Conservation (phyloP, 1,140 invertebrate genomes). For the Probaryconus sp. region DNA sequence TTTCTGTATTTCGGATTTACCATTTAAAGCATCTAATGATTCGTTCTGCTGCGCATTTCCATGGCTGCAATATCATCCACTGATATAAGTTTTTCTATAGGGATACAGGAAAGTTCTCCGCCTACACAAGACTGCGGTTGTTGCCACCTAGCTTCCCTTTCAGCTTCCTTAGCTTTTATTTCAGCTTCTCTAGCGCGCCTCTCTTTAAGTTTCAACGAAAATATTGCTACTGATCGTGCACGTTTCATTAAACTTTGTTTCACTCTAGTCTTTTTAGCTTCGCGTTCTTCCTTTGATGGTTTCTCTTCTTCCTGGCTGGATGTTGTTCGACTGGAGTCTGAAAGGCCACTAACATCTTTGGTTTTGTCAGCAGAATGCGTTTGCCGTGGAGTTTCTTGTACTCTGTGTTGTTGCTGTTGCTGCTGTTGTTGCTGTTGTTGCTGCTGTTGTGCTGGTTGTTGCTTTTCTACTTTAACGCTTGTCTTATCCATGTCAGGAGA, state of each 20-base stretch:
- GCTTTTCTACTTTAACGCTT: conserved; percentile 67
- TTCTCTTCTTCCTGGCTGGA: conserved; percentile 80
- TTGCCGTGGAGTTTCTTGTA: conserved; percentile 63
- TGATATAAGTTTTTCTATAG: conserved; percentile 85
- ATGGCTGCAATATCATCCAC: conserved; percentile 77
- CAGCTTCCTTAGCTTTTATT: conserved; percentile 79
- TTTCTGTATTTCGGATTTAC: conserved; percentile 12
- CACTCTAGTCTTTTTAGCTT: conserved; percentile 84
- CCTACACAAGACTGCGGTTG: conserved; percentile 83
- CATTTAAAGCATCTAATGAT: conserved; percentile 70
- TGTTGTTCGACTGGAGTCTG: conserved; percentile 79
- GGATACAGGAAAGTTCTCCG: conserved; percentile 88
- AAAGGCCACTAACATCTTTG: conserved; percentile 70
- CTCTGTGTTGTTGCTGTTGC: conserved; percentile 49
- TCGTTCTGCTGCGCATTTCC: conserved; percentile 74
- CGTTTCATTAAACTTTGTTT: conserved; percentile 87
- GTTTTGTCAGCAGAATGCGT: conserved; percentile 63
- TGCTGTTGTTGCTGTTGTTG: conserved; percentile 55
- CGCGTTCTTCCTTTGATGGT: conserved; percentile 78
- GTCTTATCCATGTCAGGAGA: conserved; percentile 74
- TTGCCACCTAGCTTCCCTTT: conserved; percentile 77
- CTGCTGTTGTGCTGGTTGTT: conserved; percentile 64
- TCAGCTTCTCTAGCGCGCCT: conserved; percentile 85
- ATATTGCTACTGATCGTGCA: conserved; percentile 88
- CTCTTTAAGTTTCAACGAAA: conserved; percentile 87